Conservation (phyloP, 2,113 vertebrate species). For the Phylloscopus whistleri region DNA sequence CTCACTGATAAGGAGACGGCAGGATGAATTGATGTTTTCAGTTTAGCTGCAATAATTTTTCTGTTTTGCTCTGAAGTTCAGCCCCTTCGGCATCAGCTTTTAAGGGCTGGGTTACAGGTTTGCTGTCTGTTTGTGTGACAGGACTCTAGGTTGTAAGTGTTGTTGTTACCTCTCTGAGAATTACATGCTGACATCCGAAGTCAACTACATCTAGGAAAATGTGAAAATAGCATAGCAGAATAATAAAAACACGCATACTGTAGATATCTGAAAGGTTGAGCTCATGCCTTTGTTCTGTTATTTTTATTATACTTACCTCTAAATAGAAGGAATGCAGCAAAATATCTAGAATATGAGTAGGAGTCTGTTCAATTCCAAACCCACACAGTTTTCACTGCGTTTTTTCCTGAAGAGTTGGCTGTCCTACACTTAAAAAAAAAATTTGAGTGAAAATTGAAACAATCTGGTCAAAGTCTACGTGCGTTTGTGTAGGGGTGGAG, state of each 20-base stretch:
- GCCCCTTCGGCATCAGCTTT: neutral
- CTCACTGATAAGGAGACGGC: neutral
- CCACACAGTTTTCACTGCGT: neutral
- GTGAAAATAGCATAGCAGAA: neutral
- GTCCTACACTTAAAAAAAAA: neutral
- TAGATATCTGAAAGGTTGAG: neutral
- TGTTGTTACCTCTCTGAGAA: neutral
- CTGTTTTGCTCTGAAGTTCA: neutral
- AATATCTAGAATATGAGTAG: neutral
- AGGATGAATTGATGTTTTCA: neutral
- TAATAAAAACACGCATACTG: neutral
- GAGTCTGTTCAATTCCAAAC: neutral
- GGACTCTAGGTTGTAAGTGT: neutral
- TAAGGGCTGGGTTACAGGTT: neutral
- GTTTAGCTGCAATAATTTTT: neutral
- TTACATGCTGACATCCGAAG: neutral
- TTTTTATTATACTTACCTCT: neutral
- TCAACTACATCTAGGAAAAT: neutral
- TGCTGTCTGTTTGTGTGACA: neutral
- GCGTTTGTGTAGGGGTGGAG: neutral
- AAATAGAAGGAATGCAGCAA: neutral
- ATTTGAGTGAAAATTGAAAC: neutral
- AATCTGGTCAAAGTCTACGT: neutral
- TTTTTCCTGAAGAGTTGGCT: neutral
- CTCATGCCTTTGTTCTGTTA: neutral